A percentile compares a stretch with the other conserved stretches of the same genome.
Evolutionary conservation across 1,140 invertebrate genomes (phyloP).

Genomic region (Limonius californicus): DNA sequence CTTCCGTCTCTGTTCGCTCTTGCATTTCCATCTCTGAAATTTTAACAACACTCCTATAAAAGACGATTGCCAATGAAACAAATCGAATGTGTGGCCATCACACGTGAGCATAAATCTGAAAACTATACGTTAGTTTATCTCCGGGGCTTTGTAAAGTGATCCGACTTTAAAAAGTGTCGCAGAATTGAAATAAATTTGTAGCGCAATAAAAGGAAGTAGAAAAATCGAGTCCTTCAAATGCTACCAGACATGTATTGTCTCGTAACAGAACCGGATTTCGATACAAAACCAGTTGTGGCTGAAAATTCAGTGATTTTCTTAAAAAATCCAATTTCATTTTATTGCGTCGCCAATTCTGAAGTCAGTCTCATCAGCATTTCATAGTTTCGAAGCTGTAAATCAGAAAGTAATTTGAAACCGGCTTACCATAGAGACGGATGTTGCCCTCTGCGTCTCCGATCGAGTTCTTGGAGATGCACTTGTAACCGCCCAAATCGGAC

Average conservation of each 20-base stretch:
- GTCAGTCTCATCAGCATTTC: constrained; percentile 44
- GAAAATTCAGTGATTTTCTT: constrained; percentile 38
- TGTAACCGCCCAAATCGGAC: constrained; percentile 82
- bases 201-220: constrained; percentile 27
- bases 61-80: constrained; percentile 15
- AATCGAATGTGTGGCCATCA: constrained; percentile 18
- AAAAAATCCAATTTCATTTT: constrained; percentile 45
- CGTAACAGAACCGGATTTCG: constrained; percentile 24
- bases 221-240: constrained; percentile 21
- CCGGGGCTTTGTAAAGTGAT: constrained; percentile 26
- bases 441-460: constrained; percentile 84
- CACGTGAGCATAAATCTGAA: constrained; percentile 16
- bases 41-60: constrained; percentile 21
- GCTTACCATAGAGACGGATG: constrained; percentile 82
- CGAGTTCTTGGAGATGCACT: constrained; percentile 89
- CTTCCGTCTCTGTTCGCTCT: constrained; percentile 36
- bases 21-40: constrained; percentile 45
- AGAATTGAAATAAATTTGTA: constrained; percentile 28
- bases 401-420: constrained; percentile 29
- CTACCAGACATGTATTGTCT: constrained; percentile 23
- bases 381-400: constrained; percentile 44
- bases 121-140: constrained; percentile 28
- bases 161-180: constrained; percentile 24
- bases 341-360: constrained; percentile 37
- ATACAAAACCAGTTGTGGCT: constrained; percentile 28